These are phyloP conservation scores for Cerastoderma edule DNA, from an alignment of 2,888 invertebrate genomes.

Conservation along the genomic window DNA sequence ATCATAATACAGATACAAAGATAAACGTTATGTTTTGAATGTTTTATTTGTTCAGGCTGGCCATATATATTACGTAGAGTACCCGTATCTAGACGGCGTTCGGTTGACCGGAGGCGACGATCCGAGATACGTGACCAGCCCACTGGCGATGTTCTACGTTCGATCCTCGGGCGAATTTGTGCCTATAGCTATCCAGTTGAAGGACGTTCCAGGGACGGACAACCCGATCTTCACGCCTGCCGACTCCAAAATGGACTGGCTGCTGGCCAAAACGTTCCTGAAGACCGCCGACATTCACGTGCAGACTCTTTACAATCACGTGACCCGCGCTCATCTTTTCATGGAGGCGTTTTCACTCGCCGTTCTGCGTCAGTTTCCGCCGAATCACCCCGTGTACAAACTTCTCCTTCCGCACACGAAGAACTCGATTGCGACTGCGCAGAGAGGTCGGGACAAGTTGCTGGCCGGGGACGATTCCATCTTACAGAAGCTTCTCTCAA, in stretches of 20 bases:
- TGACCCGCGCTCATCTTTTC: slow-evolving; percentile 47
- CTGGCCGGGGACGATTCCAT: slow-evolving; percentile 48
- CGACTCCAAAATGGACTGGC: slow-evolving; percentile 52
- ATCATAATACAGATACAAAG: too few relatives aligned
- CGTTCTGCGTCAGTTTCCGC: slow-evolving; percentile 49
- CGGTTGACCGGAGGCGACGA: slow-evolving; percentile 22
- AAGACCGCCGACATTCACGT: slow-evolving; percentile 54
- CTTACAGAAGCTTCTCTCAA: slow-evolving; percentile 43
- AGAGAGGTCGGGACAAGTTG: slow-evolving; percentile 46
- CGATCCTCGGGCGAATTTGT: slow-evolving; percentile 40
- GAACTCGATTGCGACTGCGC: slow-evolving; percentile 48
- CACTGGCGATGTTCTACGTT: slow-evolving; percentile 56
- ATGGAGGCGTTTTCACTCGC: slow-evolving; percentile 51
- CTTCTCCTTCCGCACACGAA: slow-evolving; percentile 49
- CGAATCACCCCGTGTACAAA: slow-evolving; percentile 55
- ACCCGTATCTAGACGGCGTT: slow-evolving; percentile 41
- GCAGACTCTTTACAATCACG: slow-evolving; percentile 51
- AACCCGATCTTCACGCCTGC: slow-evolving; percentile 60
- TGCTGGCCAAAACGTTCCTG: slow-evolving; percentile 51
- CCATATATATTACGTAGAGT: slow-evolving; percentile 58
- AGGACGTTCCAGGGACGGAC: slow-evolving; percentile 41
- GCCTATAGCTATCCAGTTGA: slow-evolving; percentile 58
- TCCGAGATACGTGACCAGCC: slow-evolving; percentile 37
- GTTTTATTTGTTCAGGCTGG: slow-evolving; percentile 53
- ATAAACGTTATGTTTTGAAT: too few relatives aligned